Conservation (phyloP, 2,888 invertebrate genomes). For the Orchesellides sinensis region DNA sequence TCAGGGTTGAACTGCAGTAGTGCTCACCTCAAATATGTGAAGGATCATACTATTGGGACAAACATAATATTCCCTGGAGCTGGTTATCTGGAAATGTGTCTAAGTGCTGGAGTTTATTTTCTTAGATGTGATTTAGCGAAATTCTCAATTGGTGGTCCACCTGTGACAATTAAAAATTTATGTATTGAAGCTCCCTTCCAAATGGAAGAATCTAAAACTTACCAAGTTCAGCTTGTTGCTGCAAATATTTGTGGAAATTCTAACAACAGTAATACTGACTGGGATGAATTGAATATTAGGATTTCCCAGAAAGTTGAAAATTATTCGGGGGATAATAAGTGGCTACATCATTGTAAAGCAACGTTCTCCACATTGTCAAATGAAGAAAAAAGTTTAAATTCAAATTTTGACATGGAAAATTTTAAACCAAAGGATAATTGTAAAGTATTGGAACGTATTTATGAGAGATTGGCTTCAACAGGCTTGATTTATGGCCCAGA, state of each 20-base stretch:
- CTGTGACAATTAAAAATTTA: constrained; percentile 4
- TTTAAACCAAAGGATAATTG: neutral
- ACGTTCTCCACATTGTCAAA: neutral
- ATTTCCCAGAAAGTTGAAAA: neutral
- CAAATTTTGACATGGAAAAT: neutral
- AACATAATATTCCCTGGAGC: constrained; percentile 52
- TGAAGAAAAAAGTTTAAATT: neutral
- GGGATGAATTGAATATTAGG: neutral
- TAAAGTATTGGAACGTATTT: neutral
- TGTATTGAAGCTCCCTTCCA: constrained; percentile 3
- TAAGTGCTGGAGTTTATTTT: constrained; percentile 14
- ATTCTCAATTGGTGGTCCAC: neutral
- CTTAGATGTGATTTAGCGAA: neutral
- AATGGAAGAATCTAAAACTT: neutral
- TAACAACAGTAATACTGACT: neutral
- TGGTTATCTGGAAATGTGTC: constrained; percentile 47
- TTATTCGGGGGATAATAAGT: neutral
- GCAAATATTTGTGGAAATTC: neutral
- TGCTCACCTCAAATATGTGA: constrained; percentile 4
- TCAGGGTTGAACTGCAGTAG: constrained; percentile 1
- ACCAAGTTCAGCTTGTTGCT: neutral
- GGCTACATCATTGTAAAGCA: constrained; percentile 6
- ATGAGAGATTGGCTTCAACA: neutral
- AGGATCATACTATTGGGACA: constrained; percentile 41
- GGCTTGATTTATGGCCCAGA: constrained; percentile 3